Percentiles rank a stretch among this genome's conserved stretches.
Evolutionary conservation across 1,140 invertebrate species (phyloP).

Genomic region (Ditylenchus dipsaci): DNA sequence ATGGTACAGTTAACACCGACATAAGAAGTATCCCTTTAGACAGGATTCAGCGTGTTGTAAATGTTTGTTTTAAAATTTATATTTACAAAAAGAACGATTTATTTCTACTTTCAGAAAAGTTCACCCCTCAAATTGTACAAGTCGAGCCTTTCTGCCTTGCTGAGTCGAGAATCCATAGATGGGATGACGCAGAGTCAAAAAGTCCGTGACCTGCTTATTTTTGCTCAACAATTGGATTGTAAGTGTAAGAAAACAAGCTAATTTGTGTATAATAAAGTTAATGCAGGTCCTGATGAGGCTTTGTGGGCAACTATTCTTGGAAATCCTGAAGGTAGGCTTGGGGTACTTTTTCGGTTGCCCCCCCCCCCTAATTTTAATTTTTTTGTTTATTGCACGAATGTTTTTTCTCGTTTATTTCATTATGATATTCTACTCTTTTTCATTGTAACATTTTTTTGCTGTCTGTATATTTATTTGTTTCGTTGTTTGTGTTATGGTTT

Average conservation of each 20-base stretch:
- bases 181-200: constrained; percentile 25
- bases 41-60: not conserved
- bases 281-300: constrained; percentile 30
- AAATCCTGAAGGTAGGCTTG: constrained; percentile 35
- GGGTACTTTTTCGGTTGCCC: too few species aligned
- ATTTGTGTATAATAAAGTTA: not conserved
- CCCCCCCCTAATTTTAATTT: too few species aligned
- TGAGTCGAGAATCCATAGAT: constrained; percentile 35
- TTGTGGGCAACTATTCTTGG: constrained; percentile 44
- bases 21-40: not conserved
- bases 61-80: not conserved
- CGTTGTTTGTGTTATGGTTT: too few species aligned
- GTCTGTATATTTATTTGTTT: too few species aligned
- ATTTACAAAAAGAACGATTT: not conserved
- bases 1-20: constrained; percentile 6
- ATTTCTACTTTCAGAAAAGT: not conserved
- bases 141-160: constrained; percentile 44
- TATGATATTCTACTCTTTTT: too few species aligned
- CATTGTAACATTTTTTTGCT: too few species aligned
- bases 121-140: constrained; percentile 43
- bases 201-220: constrained; percentile 35
- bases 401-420: too few species aligned
- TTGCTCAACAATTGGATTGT: constrained; percentile 23
- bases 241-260: constrained; percentile 14
- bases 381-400: too few species aligned